Conservation (phyloP, 2,113 vertebrate genomes). For the Otis tarda region DNA sequence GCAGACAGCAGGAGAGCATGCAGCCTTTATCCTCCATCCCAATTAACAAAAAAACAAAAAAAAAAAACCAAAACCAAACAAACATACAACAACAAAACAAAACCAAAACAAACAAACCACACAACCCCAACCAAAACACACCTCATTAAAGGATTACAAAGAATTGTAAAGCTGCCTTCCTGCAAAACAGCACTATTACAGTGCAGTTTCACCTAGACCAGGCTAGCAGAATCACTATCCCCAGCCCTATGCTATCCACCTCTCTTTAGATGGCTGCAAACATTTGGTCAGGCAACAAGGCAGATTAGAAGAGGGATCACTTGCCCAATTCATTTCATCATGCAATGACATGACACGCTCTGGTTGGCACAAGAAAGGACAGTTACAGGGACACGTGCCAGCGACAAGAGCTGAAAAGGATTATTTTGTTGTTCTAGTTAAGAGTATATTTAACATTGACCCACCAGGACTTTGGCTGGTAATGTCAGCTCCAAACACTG, state of each 20-base stretch:
- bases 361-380: not conserved
- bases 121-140: not conserved
- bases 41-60: not conserved
- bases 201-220: not conserved
- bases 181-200: not conserved
- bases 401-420: not conserved
- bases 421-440: not conserved
- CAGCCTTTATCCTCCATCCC: not conserved
- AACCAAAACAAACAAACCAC: not conserved
- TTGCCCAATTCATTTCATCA: not conserved
- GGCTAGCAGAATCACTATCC: not conserved
- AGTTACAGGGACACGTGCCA: rapidly evolving
- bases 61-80: not conserved
- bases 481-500: not conserved
- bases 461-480: not conserved
- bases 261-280: not conserved
- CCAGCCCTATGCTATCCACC: not conserved
- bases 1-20: not conserved
- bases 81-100: too few relatives aligned
- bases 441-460: not conserved
- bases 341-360: not conserved
- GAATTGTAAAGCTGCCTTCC: not conserved
- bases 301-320: not conserved
- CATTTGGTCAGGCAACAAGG: not conserved
- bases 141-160: not conserved